Evolutionary conservation across 2,888 invertebrate species (phyloP), one percentile per base, ranked within the genome.

Genomic region (Tinea semifulvella): DNA sequence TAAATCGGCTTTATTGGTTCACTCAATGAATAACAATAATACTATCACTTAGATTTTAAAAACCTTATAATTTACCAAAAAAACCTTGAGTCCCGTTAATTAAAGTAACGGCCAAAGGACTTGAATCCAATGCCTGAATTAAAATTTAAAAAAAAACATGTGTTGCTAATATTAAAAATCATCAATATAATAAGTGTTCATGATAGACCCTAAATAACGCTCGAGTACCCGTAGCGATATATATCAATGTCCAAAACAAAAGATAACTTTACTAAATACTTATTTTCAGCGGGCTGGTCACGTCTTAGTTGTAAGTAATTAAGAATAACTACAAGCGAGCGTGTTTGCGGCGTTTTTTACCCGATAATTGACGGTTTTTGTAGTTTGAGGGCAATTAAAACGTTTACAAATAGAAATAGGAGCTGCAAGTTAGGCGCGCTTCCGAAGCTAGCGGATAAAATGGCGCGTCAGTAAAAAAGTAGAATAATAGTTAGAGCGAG

Each of bases 231-330:
- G 40, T 13, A 38, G 45, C 57, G 55, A 55, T 60, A 74, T 77
- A 62, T 65, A 73, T 79, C 77, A 79, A 72, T 55, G 75, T 77
- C 74, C 50, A 49, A 49, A 53, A 53, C 56, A 50, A 54, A 58
- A 69, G 66, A 69, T 68, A 71, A 68, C 61, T 65, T 56, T 55
- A 63, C 72, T 69, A 70, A 73, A 74, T 66, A 65, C 61, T 64
- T 63, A 74, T 61, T 73, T 74, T 72, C 70, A 72, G 60, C 67
- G 19, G 60, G 55, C 66, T 65, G 68, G 65, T 73, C 68, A 77
- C 77, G 74, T 77, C 79, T 79, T 59, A 71, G 73, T 79, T 75
- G 72, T 58, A 68, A 64, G 68, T 72, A 75, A 76, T 76, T 77
- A 75, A 70, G 74, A 74, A 68, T 72, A 72, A 76, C 69, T 72